phyloP scores from a whole-genome alignment of 2,797 vertebrate genomes.

The Siniperca scherzeri region DNA sequence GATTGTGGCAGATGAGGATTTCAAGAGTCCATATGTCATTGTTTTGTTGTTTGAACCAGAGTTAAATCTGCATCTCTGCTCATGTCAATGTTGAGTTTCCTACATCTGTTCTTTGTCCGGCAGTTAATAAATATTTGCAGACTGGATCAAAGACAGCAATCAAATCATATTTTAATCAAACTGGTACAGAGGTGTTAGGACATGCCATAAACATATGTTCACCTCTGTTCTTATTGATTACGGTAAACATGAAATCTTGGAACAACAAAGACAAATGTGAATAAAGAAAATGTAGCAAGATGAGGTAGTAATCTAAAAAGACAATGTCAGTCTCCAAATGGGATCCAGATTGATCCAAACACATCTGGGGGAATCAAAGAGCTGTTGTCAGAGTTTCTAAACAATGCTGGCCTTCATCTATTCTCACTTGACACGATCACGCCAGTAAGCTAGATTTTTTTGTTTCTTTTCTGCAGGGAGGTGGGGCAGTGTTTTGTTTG shows the following conservation, averaged over 20 bases:
- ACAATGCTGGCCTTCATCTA: slow-evolving; percentile 79
- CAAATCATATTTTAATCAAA: slow-evolving; percentile 46
- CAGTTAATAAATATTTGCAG: slow-evolving; percentile 59
- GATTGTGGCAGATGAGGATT: slow-evolving; percentile 42
- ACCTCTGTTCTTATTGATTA: slow-evolving; percentile 39
- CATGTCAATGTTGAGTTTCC: slow-evolving; percentile 31
- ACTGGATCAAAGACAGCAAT: slow-evolving; percentile 55
- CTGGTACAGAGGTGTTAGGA: background rate
- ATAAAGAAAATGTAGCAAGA: slow-evolving; percentile 37
- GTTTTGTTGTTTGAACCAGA: slow-evolving; percentile 41
- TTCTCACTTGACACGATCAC: slow-evolving; percentile 64
- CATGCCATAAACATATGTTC: slow-evolving; percentile 49
- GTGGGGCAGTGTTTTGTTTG: slow-evolving; percentile 69
- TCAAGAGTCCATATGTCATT: slow-evolving; percentile 52
- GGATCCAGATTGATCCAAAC: slow-evolving; percentile 58
- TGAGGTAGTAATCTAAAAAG: slow-evolving; percentile 44
- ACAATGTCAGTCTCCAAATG: slow-evolving; percentile 40
- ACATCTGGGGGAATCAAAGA: slow-evolving; percentile 76
- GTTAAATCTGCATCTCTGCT: slow-evolving; percentile 39
- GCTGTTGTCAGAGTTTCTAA: slow-evolving; percentile 67
- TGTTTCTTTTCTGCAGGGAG: slow-evolving; percentile 49
- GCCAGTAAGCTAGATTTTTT: slow-evolving; percentile 55
- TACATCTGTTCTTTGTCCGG: slow-evolving; percentile 62
- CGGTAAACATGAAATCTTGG: slow-evolving; percentile 31
- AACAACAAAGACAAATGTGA: slow-evolving; percentile 20